These are phyloP conservation scores for Beaufortia kweichowensis DNA, from an alignment of 2,113 vertebrate species.

Conservation along the genomic window DNA sequence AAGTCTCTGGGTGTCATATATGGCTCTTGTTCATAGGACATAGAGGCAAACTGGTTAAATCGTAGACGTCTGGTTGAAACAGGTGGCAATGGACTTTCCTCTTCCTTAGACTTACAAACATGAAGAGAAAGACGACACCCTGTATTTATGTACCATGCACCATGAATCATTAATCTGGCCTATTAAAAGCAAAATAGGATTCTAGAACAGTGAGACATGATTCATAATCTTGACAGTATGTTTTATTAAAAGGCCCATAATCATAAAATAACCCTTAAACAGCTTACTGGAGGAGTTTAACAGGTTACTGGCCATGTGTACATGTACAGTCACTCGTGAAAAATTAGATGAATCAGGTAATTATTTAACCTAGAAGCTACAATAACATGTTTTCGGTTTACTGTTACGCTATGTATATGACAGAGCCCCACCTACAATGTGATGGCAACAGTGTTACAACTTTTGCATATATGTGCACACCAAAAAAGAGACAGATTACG, in stretches of 20 bases:
- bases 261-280: no score
- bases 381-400: neutral
- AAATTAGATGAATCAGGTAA: neutral
- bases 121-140: neutral
- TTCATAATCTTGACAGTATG: no score
- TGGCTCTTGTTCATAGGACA: slow-evolving; percentile 82
- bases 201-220: no score
- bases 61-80: slow-evolving; percentile 77
- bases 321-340: neutral
- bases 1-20: slow-evolving; percentile 98
- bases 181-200: no score
- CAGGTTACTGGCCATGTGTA: no score
- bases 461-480: neutral
- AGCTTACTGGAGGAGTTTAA: no score
- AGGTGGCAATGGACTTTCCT: slow-evolving; percentile 44
- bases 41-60: slow-evolving; percentile 88
- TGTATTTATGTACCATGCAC: neutral
- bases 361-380: neutral
- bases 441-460: neutral
- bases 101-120: slow-evolving; percentile 38
- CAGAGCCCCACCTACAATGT: neutral
- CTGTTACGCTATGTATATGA: neutral
- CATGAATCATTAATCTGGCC: neutral
- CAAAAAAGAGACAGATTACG: neutral
- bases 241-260: no score